phyloP scores from a whole-genome alignment of 2,888 invertebrate genomes.

The Cheilosia grossa region DNA sequence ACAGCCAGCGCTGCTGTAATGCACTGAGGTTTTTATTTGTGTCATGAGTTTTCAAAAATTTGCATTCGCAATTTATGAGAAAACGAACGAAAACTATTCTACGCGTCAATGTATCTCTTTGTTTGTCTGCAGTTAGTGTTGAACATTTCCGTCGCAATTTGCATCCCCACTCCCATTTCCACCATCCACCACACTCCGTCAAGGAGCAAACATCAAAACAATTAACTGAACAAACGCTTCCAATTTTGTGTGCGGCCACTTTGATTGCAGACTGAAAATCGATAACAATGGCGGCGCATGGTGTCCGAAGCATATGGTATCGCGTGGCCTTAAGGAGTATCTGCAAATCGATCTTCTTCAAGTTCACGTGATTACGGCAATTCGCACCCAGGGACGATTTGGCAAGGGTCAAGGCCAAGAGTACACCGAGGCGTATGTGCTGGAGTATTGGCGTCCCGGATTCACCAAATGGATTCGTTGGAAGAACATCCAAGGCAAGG shows the following conservation, averaged over 20 bases:
- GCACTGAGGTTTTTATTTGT: constrained; percentile 58
- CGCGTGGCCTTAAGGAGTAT: constrained; percentile 89
- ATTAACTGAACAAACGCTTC: constrained; percentile 22
- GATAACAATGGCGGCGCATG: constrained; percentile 93
- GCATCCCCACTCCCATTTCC: neutral
- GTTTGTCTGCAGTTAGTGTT: constrained; percentile 23
- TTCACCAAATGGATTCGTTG: constrained; percentile 90
- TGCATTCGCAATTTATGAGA: constrained; percentile 71
- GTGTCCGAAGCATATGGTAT: constrained; percentile 91
- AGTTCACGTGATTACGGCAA: constrained; percentile 88
- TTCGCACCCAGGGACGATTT: constrained; percentile 92
- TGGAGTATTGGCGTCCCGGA: constrained; percentile 90
- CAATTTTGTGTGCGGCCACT: neutral
- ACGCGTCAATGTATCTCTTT: constrained; percentile 48
- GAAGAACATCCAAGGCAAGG: constrained; percentile 88
- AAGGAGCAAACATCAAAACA: constrained; percentile 13
- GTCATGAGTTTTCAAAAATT: constrained; percentile 71
- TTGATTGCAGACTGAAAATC: constrained; percentile 87
- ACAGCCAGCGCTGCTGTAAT: constrained; percentile 5
- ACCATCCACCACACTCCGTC: neutral
- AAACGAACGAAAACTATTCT: constrained; percentile 58
- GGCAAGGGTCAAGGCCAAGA: constrained; percentile 93
- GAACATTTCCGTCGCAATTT: constrained; percentile 17
- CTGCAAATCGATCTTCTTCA: constrained; percentile 89
- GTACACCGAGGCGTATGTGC: constrained; percentile 90